Evolutionary conservation across 2,113 vertebrate genomes (phyloP), one percentile per base, ranked within the genome.

Genomic region (Typhlomys cinereus): DNA sequence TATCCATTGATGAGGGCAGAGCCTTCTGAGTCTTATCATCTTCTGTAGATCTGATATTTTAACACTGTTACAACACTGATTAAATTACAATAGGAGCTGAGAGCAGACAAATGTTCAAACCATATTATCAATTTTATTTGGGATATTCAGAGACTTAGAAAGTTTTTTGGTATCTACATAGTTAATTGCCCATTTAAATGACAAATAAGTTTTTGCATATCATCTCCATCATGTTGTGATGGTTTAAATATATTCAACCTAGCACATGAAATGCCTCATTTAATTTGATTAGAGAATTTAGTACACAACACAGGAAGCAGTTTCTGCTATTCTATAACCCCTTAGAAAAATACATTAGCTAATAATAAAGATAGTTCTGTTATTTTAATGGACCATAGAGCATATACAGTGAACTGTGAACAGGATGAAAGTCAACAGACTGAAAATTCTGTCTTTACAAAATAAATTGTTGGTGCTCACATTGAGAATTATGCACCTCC

Each of bases 361-460:
- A 93, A 85, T 91, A 87, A 91, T 87, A 87, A 91, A 93, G 92
- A 67, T 78, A 27, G 66, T 59, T 44, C 75, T 92, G 52, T 76
- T 95, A 92, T 79, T 94, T 95, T 93, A 85, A 94, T 92, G 86
- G 48, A 23, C 41, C 79, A 92, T 36, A 92, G 61, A 92, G 29
- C 59, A 97, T 75, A 95, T 88, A 95, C 88, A 80, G 64, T 89
- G 69, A 90, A 96, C 48, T 89, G 71, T 71, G 57, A 89, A 80
- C 50, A 83, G 41, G 27, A 82, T 48, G 27, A 84, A 54, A 93
- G 31, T 44, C n/a, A 82, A 79, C 39, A 39, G 91, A 29, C 7
- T 94, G 39, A 93, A 96, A 96, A 92, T n/a, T 93, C 7, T 84
- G 29, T 41, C 50, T 81, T 91, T 81, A 71, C 18, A 91, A 94